Conservation (phyloP, 2,113 vertebrate species). For the Bettongia penicillata region DNA sequence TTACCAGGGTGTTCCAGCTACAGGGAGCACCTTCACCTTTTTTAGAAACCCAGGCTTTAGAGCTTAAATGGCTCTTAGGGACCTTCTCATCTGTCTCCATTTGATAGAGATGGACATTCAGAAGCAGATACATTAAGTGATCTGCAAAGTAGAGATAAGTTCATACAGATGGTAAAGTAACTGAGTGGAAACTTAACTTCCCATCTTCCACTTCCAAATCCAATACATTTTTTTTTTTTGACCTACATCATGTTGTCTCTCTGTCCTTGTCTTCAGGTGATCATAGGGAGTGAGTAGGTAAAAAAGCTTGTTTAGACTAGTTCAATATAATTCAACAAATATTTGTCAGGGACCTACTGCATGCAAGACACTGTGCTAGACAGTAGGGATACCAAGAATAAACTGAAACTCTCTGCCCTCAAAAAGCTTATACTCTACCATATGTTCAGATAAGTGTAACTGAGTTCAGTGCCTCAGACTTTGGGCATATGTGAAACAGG, state of each 20-base stretch:
- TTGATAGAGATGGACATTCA: background rate
- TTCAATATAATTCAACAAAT: constrained; percentile 6
- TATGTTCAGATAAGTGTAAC: background rate
- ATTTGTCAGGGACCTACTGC: background rate
- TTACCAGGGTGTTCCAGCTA: background rate
- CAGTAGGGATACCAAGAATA: background rate
- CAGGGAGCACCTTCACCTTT: background rate
- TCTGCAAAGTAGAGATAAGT: background rate
- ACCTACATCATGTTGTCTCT: background rate
- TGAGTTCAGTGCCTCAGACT: background rate
- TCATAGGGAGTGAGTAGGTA: background rate
- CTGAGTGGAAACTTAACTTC: background rate
- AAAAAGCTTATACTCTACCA: background rate
- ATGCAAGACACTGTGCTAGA: background rate
- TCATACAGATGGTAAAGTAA: background rate
- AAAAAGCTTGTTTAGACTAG: background rate
- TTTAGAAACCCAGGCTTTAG: background rate
- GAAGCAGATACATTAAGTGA: background rate
- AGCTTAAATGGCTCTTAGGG: background rate
- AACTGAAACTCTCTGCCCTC: background rate
- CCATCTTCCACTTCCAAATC: background rate
- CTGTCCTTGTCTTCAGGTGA: background rate
- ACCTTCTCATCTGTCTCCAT: background rate
- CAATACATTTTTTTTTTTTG: no score
- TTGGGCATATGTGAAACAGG: background rate